Evolutionary conservation across 2,888 invertebrate genomes (phyloP).

Genomic region (Creontiades dilutus): DNA sequence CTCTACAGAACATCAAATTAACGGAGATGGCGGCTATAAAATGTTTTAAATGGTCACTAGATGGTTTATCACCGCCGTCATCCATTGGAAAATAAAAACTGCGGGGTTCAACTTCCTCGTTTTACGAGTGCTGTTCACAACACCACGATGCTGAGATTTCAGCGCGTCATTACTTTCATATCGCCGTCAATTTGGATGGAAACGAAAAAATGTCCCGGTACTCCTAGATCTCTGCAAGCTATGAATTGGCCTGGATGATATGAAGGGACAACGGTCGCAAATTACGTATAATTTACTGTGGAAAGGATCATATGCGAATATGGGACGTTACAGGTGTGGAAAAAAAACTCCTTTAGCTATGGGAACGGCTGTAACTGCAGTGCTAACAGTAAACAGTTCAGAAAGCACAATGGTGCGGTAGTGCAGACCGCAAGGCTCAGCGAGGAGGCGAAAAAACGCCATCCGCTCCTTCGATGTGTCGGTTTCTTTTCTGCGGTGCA

Average conservation of each 20-base stretch:
- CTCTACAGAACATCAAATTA: not conserved
- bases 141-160: not conserved
- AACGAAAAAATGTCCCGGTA: not conserved
- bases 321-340: not conserved
- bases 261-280: not conserved
- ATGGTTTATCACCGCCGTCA: not conserved
- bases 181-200: not conserved
- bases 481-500: not conserved
- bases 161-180: not conserved
- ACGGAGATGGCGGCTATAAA: not conserved
- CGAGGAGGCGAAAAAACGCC: not conserved
- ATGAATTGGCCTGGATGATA: not conserved
- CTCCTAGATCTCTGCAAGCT: not conserved
- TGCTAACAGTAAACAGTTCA: slow-evolving; percentile 22
- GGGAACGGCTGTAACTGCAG: slow-evolving; percentile 17
- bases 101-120: not conserved
- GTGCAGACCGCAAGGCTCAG: slow-evolving; percentile 2
- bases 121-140: not conserved
- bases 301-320: not conserved
- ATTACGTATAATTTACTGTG: slow-evolving; percentile 21
- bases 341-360: not conserved
- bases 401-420: slow-evolving; percentile 14
- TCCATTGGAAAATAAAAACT: not conserved
- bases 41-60: not conserved
- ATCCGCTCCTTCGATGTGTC: not conserved